These are phyloP conservation scores for Pheosia tremula DNA, from an alignment of 2,888 invertebrate species.

Conservation along the genomic window DNA sequence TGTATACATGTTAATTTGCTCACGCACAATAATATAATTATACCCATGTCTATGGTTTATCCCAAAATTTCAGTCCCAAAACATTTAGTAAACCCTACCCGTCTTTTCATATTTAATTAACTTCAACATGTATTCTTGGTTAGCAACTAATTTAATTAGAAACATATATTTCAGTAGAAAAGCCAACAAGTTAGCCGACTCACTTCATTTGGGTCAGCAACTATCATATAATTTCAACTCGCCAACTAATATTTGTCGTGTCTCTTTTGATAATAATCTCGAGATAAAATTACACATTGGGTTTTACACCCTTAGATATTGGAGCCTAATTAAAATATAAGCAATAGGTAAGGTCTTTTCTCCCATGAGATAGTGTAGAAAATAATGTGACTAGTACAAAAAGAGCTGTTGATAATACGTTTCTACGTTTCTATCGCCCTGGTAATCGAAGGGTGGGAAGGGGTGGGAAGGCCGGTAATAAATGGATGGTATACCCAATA, in stretches of 20 bases:
- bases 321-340: slow-evolving; percentile 40
- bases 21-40: background rate
- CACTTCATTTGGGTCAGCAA: background rate
- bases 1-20: no score
- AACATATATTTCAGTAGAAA: background rate
- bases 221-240: background rate
- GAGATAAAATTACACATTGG: slow-evolving; percentile 20
- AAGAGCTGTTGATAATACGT: slow-evolving; percentile 12
- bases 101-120: slow-evolving; percentile 4
- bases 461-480: slow-evolving; percentile 32
- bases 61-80: background rate
- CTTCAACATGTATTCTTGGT: slow-evolving; percentile 3
- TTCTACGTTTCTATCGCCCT: slow-evolving; percentile 6
- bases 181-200: background rate
- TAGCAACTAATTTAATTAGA: background rate
- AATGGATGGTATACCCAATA: slow-evolving; percentile 53
- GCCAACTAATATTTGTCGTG: background rate
- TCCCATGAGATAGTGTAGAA: slow-evolving; percentile 52
- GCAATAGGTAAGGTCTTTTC: slow-evolving; percentile 37
- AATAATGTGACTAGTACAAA: slow-evolving; percentile 38
- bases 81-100: background rate
- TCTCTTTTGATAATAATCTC: slow-evolving; percentile 14
- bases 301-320: slow-evolving; percentile 18
- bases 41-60: background rate
- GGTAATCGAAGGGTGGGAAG: background rate